Percentiles rank a stretch among this genome's conserved stretches.
Evolutionary conservation across 2,113 vertebrate genomes (phyloP).

Genomic region (Burhinus oedicnemus): DNA sequence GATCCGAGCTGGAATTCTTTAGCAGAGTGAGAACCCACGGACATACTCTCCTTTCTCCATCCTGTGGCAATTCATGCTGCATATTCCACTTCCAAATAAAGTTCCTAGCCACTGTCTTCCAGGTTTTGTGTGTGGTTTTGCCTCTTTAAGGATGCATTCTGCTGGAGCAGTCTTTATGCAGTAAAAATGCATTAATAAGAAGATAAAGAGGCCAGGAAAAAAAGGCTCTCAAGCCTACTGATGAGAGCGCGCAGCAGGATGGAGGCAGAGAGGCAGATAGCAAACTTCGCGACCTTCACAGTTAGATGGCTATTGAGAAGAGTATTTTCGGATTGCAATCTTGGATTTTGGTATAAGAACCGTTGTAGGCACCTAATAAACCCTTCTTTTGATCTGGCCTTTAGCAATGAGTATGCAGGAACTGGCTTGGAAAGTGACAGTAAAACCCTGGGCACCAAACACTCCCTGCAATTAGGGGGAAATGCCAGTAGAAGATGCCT

Average conservation of each 20-base stretch:
- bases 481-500: slow-evolving; percentile 16
- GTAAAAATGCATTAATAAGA: not conserved
- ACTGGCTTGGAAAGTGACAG: not conserved
- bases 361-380: not conserved
- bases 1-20: not conserved
- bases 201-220: not conserved
- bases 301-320: not conserved
- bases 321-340: not conserved
- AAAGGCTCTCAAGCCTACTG: not conserved
- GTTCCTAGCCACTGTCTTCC: not conserved
- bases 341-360: slow-evolving; percentile 4
- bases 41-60: not conserved
- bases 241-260: not conserved
- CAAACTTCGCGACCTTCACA: not conserved
- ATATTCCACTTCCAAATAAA: not conserved
- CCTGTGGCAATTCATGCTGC: not conserved
- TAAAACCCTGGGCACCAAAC: not conserved
- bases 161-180: not conserved
- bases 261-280: not conserved
- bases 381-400: not conserved
- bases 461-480: not conserved
- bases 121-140: not conserved
- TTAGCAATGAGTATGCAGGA: not conserved
- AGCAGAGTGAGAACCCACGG: fast-evolving
- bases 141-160: not conserved